Percentiles rank a stretch among this genome's conserved stretches.
These are phyloP conservation scores for Enteromius afrohamiltoni DNA, from an alignment of 2,797 vertebrate genomes.

Conservation along the genomic window DNA sequence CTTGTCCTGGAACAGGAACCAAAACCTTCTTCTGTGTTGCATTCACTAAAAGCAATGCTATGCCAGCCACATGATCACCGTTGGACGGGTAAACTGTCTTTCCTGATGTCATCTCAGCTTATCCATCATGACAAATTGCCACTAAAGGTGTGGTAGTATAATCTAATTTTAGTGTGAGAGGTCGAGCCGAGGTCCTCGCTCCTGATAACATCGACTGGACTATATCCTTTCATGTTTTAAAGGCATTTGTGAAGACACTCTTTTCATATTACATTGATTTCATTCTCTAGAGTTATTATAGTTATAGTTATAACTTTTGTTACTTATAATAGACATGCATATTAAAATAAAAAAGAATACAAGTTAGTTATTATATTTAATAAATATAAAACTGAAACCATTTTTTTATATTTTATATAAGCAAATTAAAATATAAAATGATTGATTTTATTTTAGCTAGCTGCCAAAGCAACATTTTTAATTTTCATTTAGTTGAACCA, in stretches of 20 bases:
- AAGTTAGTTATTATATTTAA: too few relatives aligned
- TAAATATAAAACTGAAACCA: neutral
- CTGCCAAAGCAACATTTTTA: neutral
- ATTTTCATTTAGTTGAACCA: neutral
- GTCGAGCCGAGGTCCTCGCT: constrained; percentile 15
- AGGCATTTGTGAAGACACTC: neutral
- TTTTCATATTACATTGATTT: neutral
- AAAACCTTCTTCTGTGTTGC: neutral
- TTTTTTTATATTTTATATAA: neutral
- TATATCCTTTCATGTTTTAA: neutral
- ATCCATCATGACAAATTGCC: neutral
- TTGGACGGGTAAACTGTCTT: neutral
- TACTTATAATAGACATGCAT: too few relatives aligned
- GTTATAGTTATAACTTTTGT: neutral
- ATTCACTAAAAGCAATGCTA: neutral
- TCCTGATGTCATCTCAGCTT: neutral
- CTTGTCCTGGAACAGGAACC: neutral
- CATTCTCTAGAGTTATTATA: neutral
- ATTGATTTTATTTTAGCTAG: neutral
- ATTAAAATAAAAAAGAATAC: too few relatives aligned
- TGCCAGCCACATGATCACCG: neutral
- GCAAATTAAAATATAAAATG: neutral
- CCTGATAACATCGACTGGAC: neutral
- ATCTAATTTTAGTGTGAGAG: neutral
- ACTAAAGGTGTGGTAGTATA: neutral